Conservation (phyloP, 2,113 vertebrate species). For the Mustela lutreola region DNA sequence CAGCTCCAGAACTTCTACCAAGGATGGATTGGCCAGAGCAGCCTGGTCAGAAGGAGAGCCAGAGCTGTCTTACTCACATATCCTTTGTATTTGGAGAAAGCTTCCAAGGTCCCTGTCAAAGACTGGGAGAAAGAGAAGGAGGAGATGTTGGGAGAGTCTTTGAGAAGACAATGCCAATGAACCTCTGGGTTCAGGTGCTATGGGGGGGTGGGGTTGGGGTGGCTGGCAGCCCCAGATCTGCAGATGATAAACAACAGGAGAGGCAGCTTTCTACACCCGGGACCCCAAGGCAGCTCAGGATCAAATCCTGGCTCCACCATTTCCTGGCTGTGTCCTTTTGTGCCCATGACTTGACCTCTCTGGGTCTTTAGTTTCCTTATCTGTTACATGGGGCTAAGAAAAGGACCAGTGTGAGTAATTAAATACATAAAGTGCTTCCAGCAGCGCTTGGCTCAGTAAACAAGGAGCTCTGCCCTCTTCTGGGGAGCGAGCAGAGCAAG, state of each 20-base stretch:
- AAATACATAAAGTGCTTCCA: not conserved
- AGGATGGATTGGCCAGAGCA: slow-evolving; percentile 16
- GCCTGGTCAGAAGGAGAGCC: not conserved
- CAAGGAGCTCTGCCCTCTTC: not conserved
- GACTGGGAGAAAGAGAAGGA: not conserved
- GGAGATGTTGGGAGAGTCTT: not conserved
- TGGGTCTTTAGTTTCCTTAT: not conserved
- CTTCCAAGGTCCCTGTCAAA: not conserved
- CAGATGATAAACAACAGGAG: not conserved
- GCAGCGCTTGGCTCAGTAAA: not conserved
- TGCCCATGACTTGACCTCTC: not conserved
- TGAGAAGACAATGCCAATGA: not conserved
- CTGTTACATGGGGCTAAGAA: not conserved
- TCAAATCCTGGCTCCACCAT: not conserved
- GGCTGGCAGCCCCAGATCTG: not conserved
- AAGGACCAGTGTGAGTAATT: not conserved
- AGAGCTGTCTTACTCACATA: not conserved
- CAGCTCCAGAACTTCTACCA: not conserved
- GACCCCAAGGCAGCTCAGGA: not conserved
- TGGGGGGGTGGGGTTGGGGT: not conserved
- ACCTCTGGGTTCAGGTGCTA: not conserved
- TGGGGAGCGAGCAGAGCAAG: not conserved
- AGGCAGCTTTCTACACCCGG: not conserved
- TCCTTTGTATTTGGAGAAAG: slow-evolving; percentile 41
- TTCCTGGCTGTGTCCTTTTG: not conserved